A percentile compares a stretch with the other conserved stretches of the same genome.
Evolutionary conservation across 2,113 vertebrate genomes (phyloP).

Genomic region (Salminus brasiliensis): DNA sequence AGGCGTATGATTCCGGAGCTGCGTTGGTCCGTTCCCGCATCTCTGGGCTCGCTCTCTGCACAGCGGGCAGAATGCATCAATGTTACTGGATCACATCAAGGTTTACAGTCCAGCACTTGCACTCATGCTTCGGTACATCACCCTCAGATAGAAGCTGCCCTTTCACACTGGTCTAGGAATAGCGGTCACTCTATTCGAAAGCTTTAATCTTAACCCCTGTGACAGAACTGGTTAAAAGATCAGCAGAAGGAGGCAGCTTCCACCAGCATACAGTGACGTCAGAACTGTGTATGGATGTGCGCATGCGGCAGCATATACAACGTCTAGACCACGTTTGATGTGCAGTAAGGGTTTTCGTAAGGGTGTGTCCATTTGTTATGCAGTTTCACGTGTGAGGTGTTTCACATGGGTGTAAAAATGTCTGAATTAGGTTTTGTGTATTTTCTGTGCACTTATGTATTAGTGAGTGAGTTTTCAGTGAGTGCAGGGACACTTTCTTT

Average conservation of each 20-base stretch:
- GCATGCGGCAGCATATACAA: constrained; percentile 45
- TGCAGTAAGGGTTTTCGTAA: background rate
- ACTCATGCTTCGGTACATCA: background rate
- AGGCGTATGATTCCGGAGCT: constrained; percentile 97
- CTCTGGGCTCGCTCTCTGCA: constrained; percentile 94
- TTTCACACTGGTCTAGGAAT: background rate
- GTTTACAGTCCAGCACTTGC: background rate
- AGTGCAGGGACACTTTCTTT: background rate
- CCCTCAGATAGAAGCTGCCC: constrained; percentile 32
- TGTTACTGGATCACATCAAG: background rate
- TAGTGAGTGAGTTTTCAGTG: background rate
- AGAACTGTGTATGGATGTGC: constrained; percentile 43
- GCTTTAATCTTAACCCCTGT: background rate
- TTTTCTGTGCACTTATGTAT: background rate
- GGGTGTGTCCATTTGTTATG: too few relatives aligned
- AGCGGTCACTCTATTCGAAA: background rate
- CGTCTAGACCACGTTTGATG: constrained; percentile 4
- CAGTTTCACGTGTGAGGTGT: background rate
- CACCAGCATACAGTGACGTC: constrained; percentile 49
- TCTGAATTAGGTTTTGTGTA: background rate
- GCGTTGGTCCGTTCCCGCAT: constrained; percentile 94
- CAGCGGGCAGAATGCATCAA: constrained; percentile 27
- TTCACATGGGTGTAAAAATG: background rate
- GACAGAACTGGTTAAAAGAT: constrained; percentile 8
- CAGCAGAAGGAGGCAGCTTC: constrained; percentile 8